phyloP scores from a whole-genome alignment of 2,797 vertebrate species.

The Manis crassicaudata region DNA sequence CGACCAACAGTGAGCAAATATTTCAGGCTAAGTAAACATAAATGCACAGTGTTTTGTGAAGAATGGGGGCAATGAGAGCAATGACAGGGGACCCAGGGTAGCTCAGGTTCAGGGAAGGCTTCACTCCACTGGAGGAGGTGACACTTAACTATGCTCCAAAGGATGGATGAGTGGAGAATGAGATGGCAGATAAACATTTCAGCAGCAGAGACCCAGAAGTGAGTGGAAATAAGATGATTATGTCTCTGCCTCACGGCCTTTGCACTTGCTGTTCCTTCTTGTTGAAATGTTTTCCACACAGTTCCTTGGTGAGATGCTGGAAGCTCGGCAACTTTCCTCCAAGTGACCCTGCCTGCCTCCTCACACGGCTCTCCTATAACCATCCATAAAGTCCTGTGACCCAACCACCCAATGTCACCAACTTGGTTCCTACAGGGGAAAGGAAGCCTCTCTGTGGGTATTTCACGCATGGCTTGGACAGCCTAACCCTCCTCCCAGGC shows the following conservation, averaged over 20 bases:
- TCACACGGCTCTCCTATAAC: background rate
- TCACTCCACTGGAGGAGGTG: background rate
- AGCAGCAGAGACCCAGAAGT: background rate
- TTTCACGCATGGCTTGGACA: background rate
- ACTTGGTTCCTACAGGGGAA: background rate
- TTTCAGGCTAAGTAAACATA: background rate
- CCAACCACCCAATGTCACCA: background rate
- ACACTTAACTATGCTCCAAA: background rate
- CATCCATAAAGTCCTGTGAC: background rate
- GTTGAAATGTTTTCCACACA: background rate
- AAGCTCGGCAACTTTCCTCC: background rate
- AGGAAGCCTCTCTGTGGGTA: constrained; percentile 30
- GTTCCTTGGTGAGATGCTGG: background rate
- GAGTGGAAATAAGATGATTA: background rate
- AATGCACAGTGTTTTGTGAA: background rate
- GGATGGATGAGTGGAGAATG: background rate
- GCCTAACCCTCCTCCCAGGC: background rate
- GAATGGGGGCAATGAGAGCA: no score
- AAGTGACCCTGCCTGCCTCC: background rate
- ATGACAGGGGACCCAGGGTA: background rate
- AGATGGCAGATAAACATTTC: background rate
- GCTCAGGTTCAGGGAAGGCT: background rate
- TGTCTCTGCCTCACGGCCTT: background rate
- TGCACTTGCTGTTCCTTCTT: background rate
- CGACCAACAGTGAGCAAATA: background rate